Conservation (phyloP, 2,797 vertebrate species). For the Otus scops region DNA sequence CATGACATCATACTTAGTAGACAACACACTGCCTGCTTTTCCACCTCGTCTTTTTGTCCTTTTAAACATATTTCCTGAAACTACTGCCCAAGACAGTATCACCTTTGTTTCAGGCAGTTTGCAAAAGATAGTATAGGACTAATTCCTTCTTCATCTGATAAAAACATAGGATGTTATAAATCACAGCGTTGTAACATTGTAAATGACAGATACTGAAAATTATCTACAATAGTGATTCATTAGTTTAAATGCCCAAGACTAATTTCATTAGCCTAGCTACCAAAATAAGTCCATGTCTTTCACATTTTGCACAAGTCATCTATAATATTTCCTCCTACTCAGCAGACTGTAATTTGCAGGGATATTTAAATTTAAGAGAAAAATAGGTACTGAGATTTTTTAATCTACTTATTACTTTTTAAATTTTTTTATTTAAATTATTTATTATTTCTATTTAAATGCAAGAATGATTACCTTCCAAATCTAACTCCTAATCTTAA, state of each 20-base stretch:
- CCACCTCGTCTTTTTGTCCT: not conserved
- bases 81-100: not conserved
- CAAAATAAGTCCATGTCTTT: not conserved
- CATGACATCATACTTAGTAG: not conserved
- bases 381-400: not conserved
- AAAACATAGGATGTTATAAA: not conserved
- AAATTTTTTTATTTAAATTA: not conserved
- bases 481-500: not conserved
- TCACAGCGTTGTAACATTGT: rapidly evolving
- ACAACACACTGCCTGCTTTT: not conserved
- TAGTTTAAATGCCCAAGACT: not conserved
- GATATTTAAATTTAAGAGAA: not conserved
- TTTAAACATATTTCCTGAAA: not conserved
- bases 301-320: not conserved
- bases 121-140: rapidly evolving
- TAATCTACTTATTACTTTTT: not conserved
- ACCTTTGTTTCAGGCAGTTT: not conserved
- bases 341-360: not conserved
- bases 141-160: not conserved
- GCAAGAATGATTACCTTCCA: not conserved
- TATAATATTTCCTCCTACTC: not conserved
- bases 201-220: not conserved
- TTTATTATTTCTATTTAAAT: not conserved
- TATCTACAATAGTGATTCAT: not conserved
- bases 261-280: not conserved